Percentiles rank a stretch among this genome's conserved stretches.
phyloP scores from a whole-genome alignment of 92 coral and sea anemone genomes.

The Pocillopora meandrina region DNA sequence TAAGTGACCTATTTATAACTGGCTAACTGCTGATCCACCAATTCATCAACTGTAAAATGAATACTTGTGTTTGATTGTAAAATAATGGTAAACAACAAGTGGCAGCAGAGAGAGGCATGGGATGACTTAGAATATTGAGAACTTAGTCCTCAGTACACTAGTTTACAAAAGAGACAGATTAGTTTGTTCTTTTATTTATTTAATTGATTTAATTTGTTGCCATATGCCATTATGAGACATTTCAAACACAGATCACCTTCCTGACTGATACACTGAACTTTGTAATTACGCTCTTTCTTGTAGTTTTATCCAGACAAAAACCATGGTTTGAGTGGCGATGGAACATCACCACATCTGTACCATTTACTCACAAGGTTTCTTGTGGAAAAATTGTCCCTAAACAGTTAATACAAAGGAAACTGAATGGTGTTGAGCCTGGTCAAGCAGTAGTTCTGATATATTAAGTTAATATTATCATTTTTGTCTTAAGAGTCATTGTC shows the following conservation, averaged over 20 bases:
- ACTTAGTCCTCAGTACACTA: no score
- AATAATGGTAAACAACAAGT: no score
- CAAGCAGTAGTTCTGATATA: background rate
- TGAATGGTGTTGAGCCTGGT: background rate
- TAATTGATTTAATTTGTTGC: no score
- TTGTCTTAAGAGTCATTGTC: no score
- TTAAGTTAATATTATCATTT: no score
- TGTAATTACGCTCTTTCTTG: background rate
- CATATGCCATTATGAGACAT: no score
- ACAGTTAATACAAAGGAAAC: constrained; percentile 21
- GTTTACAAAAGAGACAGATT: no score
- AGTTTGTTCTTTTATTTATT: no score
- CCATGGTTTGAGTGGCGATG: constrained; percentile 71
- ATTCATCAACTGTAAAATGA: background rate
- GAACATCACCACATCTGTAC: constrained; percentile 68
- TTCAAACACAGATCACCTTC: no score
- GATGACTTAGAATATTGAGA: no score
- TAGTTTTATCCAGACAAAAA: constrained; percentile 95
- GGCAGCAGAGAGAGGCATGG: no score
- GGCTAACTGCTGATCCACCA: background rate
- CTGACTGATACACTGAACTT: no score
- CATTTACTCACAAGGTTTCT: constrained; percentile 76
- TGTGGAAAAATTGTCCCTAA: constrained; percentile 58
- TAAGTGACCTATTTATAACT: background rate
- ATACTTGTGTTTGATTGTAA: background rate